phyloP scores from a whole-genome alignment of 2,888 invertebrate genomes.

The Aporophyla lueneburgensis region DNA sequence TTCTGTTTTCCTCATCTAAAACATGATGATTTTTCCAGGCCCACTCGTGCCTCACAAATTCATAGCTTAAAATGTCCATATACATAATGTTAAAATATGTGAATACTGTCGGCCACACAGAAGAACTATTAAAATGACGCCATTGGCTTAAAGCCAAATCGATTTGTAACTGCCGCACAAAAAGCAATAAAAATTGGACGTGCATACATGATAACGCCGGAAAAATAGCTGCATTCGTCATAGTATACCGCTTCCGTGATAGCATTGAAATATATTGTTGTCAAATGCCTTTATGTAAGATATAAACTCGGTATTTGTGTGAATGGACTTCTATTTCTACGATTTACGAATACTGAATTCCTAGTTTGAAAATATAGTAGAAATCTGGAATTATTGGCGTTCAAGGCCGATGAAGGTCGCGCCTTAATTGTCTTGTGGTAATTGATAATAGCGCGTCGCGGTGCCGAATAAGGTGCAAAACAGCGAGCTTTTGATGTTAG shows the following conservation, averaged over 20 bases:
- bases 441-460: too few species aligned
- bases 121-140: slow-evolving; percentile 87
- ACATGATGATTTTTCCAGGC: slow-evolving; percentile 22
- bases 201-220: slow-evolving; percentile 85
- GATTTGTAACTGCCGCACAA: slow-evolving; percentile 89
- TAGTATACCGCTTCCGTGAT: slow-evolving; percentile 80
- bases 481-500: too few species aligned
- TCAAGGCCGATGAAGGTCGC: neutral
- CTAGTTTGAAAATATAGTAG: neutral
- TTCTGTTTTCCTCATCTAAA: slow-evolving; percentile 31
- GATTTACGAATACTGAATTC: slow-evolving; percentile 24
- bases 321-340: slow-evolving; percentile 35
- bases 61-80: slow-evolving; percentile 62
- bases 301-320: slow-evolving; percentile 51
- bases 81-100: slow-evolving; percentile 69
- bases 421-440: too few species aligned
- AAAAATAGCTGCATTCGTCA: slow-evolving; percentile 87
- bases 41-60: slow-evolving; percentile 46
- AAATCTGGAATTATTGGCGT: slow-evolving; percentile 3
- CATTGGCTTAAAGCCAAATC: slow-evolving; percentile 89
- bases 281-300: slow-evolving; percentile 68
- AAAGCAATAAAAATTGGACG: slow-evolving; percentile 89
- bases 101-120: slow-evolving; percentile 74
- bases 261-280: slow-evolving; percentile 76
- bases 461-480: too few species aligned